Percentiles rank a stretch among this genome's conserved stretches.
These are phyloP conservation scores for Allophyes oxyacanthae DNA, from an alignment of 2,888 invertebrate genomes.

Conservation along the genomic window DNA sequence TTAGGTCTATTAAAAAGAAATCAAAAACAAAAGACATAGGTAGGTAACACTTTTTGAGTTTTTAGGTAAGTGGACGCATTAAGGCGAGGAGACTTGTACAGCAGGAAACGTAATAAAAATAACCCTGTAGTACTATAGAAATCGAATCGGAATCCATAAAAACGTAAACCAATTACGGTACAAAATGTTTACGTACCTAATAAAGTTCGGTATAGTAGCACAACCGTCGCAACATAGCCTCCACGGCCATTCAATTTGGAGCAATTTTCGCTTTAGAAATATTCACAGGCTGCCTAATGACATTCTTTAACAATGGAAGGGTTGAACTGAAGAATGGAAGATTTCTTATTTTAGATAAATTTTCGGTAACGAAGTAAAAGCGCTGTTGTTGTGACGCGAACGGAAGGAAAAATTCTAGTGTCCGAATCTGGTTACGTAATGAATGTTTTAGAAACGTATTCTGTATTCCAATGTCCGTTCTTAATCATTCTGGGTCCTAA, in stretches of 20 bases:
- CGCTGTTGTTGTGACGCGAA: constrained; percentile 25
- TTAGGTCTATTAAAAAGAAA: no score
- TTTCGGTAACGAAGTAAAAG: constrained; percentile 32
- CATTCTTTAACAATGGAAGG: constrained; percentile 45
- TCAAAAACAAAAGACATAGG: no score
- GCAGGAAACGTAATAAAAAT: constrained; percentile 18
- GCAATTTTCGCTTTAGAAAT: constrained; percentile 57
- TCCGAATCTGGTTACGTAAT: constrained; percentile 31
- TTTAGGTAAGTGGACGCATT: background rate
- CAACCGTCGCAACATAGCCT: constrained; percentile 4
- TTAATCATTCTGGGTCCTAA: no score
- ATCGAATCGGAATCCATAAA: constrained; percentile 47
- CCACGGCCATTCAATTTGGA: constrained; percentile 32
- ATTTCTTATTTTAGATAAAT: constrained; percentile 46
- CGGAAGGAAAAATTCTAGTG: constrained; percentile 36
- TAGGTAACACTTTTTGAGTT: background rate
- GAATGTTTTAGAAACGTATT: constrained; percentile 25
- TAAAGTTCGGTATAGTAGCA: constrained; percentile 46
- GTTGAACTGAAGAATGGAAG: constrained; percentile 38
- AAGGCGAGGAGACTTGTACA: background rate
- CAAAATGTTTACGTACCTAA: constrained; percentile 50
- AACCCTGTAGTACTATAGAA: constrained; percentile 24
- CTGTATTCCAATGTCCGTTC: constrained; percentile 6
- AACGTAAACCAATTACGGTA: constrained; percentile 55
- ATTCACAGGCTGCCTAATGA: constrained; percentile 55